These are phyloP conservation scores for Plumapathes pennacea DNA, from an alignment of 92 coral and sea anemone species.

Conservation along the genomic window DNA sequence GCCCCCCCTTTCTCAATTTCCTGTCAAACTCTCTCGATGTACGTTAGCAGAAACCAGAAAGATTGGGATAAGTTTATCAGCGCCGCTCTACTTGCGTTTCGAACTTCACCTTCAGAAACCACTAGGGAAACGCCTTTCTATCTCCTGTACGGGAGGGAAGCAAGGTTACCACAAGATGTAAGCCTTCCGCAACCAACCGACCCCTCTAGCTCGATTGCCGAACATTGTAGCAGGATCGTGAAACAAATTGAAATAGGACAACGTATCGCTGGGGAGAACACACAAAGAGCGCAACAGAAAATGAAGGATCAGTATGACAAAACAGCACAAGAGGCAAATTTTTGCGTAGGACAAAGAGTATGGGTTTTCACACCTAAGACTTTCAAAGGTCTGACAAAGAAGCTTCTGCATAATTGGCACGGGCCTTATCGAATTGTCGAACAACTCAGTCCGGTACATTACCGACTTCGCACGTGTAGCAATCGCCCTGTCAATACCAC, in stretches of 20 bases:
- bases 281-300: constrained; percentile 52
- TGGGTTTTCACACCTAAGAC: constrained; percentile 56
- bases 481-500: constrained; percentile 48
- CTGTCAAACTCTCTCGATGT: constrained; percentile 33
- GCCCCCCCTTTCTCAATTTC: too few species aligned
- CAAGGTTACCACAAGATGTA: constrained; percentile 38
- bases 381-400: constrained; percentile 30
- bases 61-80: constrained; percentile 56
- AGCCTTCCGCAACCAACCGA: constrained; percentile 28
- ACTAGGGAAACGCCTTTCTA: constrained; percentile 52
- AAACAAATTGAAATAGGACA: constrained; percentile 21
- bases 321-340: constrained; percentile 13
- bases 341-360: constrained; percentile 40
- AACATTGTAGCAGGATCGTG: constrained; percentile 55
- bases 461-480: constrained; percentile 40
- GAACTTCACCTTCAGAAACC: constrained; percentile 30
- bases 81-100: constrained; percentile 42
- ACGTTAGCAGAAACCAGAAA: constrained; percentile 20
- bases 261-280: constrained; percentile 29
- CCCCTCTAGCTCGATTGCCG: constrained; percentile 41
- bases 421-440: constrained; percentile 53
- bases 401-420: constrained; percentile 46
- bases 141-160: constrained; percentile 49
- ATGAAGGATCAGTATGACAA: constrained; percentile 53
- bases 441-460: constrained; percentile 33